Conservation (phyloP, 2,113 vertebrate genomes). For the Oncorhynchus mykiss region DNA sequence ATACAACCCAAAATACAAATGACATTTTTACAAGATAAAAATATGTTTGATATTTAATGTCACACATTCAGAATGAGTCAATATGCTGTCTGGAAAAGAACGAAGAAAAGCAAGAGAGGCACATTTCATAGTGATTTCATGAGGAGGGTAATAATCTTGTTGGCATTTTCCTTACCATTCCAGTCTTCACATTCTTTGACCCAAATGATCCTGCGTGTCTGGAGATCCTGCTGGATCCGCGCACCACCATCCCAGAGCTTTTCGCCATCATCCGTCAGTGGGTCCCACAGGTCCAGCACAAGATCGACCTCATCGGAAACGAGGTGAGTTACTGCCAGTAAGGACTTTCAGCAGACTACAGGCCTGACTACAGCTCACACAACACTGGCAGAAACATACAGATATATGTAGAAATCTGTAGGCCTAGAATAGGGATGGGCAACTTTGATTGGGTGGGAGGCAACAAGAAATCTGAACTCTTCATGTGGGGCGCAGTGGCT, state of each 20-base stretch:
- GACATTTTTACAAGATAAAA: too few relatives aligned
- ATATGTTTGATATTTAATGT: too few relatives aligned
- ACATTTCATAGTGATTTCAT: background rate
- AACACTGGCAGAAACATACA: too few relatives aligned
- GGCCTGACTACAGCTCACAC: too few relatives aligned
- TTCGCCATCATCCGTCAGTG: conserved; percentile 91
- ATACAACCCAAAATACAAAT: background rate
- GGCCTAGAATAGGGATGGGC: too few relatives aligned
- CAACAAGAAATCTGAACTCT: too few relatives aligned
- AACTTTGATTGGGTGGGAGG: too few relatives aligned
- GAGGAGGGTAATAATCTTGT: background rate
- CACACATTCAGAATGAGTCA: background rate
- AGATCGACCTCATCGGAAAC: conserved; percentile 87
- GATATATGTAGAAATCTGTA: too few relatives aligned
- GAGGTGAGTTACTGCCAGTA: conserved; percentile 72
- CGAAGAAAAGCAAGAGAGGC: background rate
- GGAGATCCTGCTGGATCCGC: conserved; percentile 85
- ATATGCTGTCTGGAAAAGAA: background rate
- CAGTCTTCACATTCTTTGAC: conserved; percentile 93
- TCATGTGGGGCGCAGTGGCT: too few relatives aligned
- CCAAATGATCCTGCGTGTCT: conserved; percentile 88
- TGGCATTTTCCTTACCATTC: background rate
- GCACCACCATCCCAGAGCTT: conserved; percentile 84
- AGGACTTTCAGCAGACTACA: too few relatives aligned
- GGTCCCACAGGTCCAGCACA: conserved; percentile 94